Conservation (phyloP, 2,888 invertebrate genomes). For the Nebria brevicollis region DNA sequence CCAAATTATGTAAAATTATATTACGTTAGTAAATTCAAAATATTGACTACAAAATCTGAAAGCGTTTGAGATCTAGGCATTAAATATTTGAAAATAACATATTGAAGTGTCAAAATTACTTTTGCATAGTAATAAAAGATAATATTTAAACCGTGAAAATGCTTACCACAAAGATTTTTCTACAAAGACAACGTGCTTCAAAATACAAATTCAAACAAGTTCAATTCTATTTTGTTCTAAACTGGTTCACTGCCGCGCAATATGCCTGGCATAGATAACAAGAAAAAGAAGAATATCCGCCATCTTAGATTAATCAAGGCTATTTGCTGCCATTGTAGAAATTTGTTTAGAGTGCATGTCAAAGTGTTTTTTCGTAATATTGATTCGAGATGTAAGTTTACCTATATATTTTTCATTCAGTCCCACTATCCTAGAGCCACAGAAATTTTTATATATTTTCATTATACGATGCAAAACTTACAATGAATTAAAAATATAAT, state of each 20-base stretch:
- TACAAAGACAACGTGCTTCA: background rate
- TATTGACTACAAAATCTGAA: background rate
- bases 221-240: background rate
- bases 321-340: slow-evolving; percentile 23
- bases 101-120: background rate
- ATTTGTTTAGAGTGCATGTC: slow-evolving; percentile 20
- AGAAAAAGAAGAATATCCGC: slow-evolving; percentile 42
- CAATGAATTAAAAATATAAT: no score
- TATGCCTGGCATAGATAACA: slow-evolving; percentile 5
- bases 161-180: background rate
- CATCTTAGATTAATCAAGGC: slow-evolving; percentile 37
- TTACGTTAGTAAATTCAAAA: no score
- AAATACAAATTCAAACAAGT: slow-evolving; percentile 14
- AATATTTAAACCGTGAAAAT: background rate
- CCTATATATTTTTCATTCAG: background rate
- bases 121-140: background rate
- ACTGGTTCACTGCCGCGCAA: slow-evolving; percentile 7
- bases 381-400: background rate
- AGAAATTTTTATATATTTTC: no score
- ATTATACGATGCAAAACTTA: no score
- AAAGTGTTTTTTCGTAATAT: background rate
- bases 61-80: background rate
- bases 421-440: background rate
- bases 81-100: background rate
- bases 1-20: no score